Evolutionary conservation across 2,888 invertebrate species (phyloP).

Genomic region (Pachycephus smyrnensis): DNA sequence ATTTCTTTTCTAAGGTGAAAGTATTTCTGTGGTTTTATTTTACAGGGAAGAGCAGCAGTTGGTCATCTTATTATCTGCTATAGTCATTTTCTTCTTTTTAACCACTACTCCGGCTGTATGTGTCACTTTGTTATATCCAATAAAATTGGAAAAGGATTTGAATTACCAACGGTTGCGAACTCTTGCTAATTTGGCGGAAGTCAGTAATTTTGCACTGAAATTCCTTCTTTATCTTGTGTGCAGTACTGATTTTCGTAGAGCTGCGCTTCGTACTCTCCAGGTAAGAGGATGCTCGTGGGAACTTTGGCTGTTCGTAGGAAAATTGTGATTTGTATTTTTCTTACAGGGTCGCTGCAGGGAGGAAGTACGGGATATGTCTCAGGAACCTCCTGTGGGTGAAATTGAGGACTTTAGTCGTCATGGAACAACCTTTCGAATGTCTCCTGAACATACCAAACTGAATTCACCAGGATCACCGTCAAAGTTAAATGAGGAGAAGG

Average conservation of each 20-base stretch:
- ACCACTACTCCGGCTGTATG: conserved; percentile 68
- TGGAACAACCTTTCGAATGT: conserved; percentile 30
- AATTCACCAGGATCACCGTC: conserved; percentile 21
- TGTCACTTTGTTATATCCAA: conserved; percentile 27
- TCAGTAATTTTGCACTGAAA: not conserved
- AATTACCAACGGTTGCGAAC: not conserved
- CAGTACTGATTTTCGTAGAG: not conserved
- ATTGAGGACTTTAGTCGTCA: conserved; percentile 34
- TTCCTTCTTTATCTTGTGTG: not conserved
- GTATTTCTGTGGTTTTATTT: not conserved
- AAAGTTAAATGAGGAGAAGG: not conserved
- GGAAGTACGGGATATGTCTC: conserved; percentile 8
- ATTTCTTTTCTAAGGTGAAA: not conserved
- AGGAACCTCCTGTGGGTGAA: conserved; percentile 19
- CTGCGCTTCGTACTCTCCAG: not conserved
- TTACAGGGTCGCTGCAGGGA: conserved; percentile 9
- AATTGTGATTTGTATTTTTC: not conserved
- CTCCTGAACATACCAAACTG: conserved; percentile 24
- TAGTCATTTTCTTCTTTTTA: conserved; percentile 67
- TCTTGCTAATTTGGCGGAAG: not conserved
- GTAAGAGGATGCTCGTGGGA: not conserved
- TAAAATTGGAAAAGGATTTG: not conserved
- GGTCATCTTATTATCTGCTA: conserved; percentile 65
- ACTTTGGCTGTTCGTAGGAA: not conserved
- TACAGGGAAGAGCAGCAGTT: conserved; percentile 66